Percentiles rank a stretch among this genome's conserved stretches.
Evolutionary conservation across 2,888 invertebrate genomes (phyloP).

Genomic region (Spialia ferax): DNA sequence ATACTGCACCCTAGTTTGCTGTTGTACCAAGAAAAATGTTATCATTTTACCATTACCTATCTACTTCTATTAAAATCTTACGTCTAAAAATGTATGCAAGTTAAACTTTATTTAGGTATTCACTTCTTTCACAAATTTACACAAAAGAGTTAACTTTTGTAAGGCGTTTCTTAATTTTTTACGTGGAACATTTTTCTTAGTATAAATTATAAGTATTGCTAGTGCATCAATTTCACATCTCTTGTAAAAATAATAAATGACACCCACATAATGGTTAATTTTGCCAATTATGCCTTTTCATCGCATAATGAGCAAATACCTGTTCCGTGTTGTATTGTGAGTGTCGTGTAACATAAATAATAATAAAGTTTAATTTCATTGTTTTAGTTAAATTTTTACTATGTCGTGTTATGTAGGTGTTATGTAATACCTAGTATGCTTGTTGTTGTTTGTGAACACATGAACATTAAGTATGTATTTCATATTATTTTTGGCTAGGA

Average conservation of each 20-base stretch:
- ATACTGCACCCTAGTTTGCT: conserved; percentile 28
- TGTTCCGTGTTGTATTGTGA: conserved; percentile 61
- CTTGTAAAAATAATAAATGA: conserved; percentile 69
- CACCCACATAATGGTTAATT: conserved; percentile 70
- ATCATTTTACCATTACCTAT: neutral
- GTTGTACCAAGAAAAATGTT: conserved; percentile 38
- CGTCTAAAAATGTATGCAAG: neutral
- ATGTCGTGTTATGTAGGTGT: no score
- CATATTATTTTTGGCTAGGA: conserved; percentile 33
- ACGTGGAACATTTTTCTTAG: conserved; percentile 32
- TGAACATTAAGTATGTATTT: conserved; percentile 14
- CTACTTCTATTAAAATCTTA: neutral
- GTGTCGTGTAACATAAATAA: conserved; percentile 61
- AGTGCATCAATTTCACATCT: conserved; percentile 34
- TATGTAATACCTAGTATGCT: no score
- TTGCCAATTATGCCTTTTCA: conserved; percentile 83
- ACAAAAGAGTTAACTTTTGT: no score
- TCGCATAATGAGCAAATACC: conserved; percentile 86
- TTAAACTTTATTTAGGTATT: neutral
- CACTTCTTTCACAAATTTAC: no score
- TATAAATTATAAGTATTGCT: conserved; percentile 26
- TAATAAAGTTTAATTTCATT: neutral
- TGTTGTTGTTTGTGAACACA: no score
- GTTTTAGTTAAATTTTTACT: neutral
- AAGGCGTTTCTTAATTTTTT: no score